Percentiles rank a stretch among this genome's conserved stretches.
These are phyloP conservation scores for Podilymbus podiceps DNA, from an alignment of 2,113 vertebrate species.

Conservation along the genomic window DNA sequence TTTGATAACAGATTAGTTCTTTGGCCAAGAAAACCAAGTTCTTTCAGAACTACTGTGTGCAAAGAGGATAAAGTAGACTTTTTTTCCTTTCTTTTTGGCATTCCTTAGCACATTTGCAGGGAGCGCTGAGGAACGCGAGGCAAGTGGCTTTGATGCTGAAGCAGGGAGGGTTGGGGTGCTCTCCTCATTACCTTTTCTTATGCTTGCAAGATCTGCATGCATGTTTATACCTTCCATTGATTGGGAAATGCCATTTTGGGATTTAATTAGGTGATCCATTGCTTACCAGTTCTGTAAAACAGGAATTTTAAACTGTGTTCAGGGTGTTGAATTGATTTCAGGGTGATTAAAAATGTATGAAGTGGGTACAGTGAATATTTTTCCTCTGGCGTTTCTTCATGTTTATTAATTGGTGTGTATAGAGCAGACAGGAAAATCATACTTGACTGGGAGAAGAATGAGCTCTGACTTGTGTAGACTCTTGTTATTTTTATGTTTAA, in stretches of 20 bases:
- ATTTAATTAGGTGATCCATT: conserved; percentile 14
- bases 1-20: not conserved
- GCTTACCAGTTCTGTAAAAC: not conserved
- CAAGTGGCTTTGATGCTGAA: not conserved
- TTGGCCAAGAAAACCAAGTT: not conserved
- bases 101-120: not conserved
- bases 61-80: not conserved
- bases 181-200: not conserved
- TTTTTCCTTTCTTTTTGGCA: not conserved
- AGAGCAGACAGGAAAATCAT: not conserved
- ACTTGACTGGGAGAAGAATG: conserved; percentile 17
- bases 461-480: not conserved
- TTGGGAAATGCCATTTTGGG: not conserved
- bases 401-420: conserved; percentile 48
- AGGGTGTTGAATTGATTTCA: conserved; percentile 45
- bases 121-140: rapidly evolving
- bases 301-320: conserved; percentile 15
- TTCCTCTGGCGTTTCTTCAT: conserved; percentile 31
- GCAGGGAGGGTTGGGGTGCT: not conserved
- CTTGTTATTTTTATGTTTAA: not conserved
- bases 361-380: conserved; percentile 44
- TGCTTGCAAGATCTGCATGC: not conserved
- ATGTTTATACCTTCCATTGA: not conserved
- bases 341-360: conserved; percentile 46
- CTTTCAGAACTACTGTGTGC: not conserved